Percentiles rank a stretch among this genome's conserved stretches.
These are phyloP conservation scores for Buphagus erythrorhynchus DNA, from an alignment of 2,797 vertebrate species.

Conservation along the genomic window DNA sequence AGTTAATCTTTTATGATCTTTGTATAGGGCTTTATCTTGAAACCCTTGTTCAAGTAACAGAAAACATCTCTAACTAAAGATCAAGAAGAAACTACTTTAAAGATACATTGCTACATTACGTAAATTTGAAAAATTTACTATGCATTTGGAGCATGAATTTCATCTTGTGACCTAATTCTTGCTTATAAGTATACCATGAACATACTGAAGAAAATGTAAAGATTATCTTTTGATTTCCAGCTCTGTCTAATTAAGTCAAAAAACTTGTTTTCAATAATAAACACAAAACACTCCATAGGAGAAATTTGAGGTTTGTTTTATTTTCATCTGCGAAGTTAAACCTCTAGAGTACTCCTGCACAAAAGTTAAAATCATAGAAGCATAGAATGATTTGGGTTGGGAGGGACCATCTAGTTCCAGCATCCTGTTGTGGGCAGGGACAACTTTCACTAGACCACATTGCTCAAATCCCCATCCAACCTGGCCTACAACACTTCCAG, in stretches of 20 bases:
- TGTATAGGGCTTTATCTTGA: neutral
- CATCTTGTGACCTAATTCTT: conserved; percentile 7
- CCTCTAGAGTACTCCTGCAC: neutral
- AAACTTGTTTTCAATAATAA: neutral
- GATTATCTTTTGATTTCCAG: conserved; percentile 10
- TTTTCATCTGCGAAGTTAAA: neutral
- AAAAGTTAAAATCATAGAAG: neutral
- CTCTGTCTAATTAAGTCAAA: neutral
- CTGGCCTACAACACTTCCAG: neutral
- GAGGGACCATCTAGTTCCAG: neutral
- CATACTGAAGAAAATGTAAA: neutral
- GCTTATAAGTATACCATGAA: neutral
- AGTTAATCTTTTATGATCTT: neutral
- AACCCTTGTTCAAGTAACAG: neutral
- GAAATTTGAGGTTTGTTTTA: neutral
- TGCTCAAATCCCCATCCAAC: neutral
- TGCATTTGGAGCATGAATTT: neutral
- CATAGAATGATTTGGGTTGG: neutral
- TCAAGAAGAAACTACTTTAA: neutral
- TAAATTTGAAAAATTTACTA: neutral
- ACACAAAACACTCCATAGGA: neutral
- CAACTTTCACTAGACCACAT: neutral
- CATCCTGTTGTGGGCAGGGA: neutral
- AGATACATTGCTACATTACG: neutral
- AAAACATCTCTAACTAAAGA: neutral